Base-by-base conservation (phyloP, 1,140 invertebrate species). In the Brachionus calyciflorus region DNA sequence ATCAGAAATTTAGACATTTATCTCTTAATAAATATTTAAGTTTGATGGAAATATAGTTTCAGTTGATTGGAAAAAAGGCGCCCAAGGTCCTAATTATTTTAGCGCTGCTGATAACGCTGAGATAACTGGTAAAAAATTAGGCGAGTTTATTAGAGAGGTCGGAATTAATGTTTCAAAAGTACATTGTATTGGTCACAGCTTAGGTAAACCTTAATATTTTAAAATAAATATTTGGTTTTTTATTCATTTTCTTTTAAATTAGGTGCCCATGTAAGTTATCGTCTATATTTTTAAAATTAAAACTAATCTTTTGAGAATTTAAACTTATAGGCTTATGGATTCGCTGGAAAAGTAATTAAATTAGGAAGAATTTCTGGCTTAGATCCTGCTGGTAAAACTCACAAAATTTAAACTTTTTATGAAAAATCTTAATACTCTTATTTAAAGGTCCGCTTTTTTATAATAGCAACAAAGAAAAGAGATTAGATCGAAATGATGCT, bases 101-200 rank as follows among this genome's bases (percentile, higher is more conserved):
- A 80, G 80, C 78, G 88, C 89, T 77, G 90, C 91, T 1, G 91
- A 90, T 9, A 86, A 85, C 77, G 91, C 91, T 0, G 85, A 91
- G 81, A 86, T 93, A 10, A 91, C 92, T 0, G 92, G 91, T 14
- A 87, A 92, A 37, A 91, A 93, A 85, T 87, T 93, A 17, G 91
- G 92, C 1, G 89, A 91, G 84, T 83, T 87, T 26, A 68, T 78
- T 44, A 76, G 65, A 33, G 51, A 49, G 24, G 19, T 19, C 48
- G 49, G 77, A 10, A 76, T 78, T n/a, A 77, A 79, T 48, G 78
- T 78, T 30, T 30, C 46, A 10, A 37, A 77, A 9, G 80, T 82
- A 3, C 93, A 96, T 82, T 88, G 91, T 49, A 92, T 96, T 79
- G 94, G 93, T 0, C 93, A 96, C 84, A 94, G 92, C 40, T 85